Conservation (phyloP, 2,113 vertebrate genomes). For the Muntiacus muntjak region DNA sequence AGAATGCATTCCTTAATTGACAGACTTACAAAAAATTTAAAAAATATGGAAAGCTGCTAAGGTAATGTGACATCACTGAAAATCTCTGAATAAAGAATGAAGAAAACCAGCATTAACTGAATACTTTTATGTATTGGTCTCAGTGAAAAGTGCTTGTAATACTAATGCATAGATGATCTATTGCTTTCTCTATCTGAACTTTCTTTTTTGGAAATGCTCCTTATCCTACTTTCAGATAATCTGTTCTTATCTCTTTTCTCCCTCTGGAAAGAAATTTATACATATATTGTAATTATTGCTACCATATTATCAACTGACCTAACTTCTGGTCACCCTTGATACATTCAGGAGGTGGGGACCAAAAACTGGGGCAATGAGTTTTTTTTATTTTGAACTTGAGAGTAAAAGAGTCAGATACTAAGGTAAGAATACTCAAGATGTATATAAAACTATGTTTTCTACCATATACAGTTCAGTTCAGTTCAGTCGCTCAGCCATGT, state of each 20-base stretch:
- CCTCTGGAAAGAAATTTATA: background rate
- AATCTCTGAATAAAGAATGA: background rate
- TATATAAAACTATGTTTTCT: background rate
- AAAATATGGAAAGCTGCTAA: background rate
- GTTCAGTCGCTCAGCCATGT: background rate
- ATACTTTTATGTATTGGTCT: background rate
- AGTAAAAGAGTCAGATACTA: background rate
- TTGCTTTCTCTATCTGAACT: background rate
- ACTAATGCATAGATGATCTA: background rate
- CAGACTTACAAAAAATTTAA: background rate
- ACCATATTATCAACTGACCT: background rate
- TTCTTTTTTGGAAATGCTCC: background rate
- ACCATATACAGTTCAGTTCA: background rate
- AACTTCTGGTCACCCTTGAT: background rate
- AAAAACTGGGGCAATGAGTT: background rate
- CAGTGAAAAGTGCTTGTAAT: background rate
- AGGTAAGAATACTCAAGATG: background rate
- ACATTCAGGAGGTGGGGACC: background rate
- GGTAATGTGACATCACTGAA: background rate
- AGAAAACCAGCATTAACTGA: background rate
- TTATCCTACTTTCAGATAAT: background rate
- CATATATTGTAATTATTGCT: background rate
- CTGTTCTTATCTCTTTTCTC: background rate
- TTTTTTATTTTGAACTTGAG: background rate
- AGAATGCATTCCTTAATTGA: background rate